These are phyloP conservation scores for Ooceraea biroi DNA, from an alignment of 1,140 invertebrate genomes.

Conservation along the genomic window DNA sequence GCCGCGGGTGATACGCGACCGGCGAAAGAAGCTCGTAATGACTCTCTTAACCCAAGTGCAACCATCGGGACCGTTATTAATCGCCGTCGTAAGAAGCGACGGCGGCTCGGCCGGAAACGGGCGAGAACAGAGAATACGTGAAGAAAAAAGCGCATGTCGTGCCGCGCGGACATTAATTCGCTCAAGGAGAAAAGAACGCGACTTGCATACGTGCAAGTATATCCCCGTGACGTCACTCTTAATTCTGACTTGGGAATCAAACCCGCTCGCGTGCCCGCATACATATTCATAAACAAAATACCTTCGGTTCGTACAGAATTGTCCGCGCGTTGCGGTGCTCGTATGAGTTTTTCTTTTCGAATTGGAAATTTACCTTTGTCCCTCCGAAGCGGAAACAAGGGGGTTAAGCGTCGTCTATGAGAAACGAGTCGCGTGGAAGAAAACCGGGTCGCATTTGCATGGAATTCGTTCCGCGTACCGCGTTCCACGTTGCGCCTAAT, in stretches of 20 bases:
- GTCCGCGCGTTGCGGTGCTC: too few relatives aligned
- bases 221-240: constrained; percentile 66
- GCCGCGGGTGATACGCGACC: constrained; percentile 25
- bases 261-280: constrained; percentile 65
- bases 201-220: constrained; percentile 40
- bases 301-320: constrained; percentile 59
- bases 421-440: constrained; percentile 15
- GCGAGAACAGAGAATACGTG: constrained; percentile 46
- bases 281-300: constrained; percentile 81
- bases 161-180: constrained; percentile 72
- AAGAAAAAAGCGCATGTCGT: constrained; percentile 72
- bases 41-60: constrained; percentile 45
- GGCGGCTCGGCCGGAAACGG: constrained; percentile 9
- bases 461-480: constrained; percentile 64
- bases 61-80: constrained; percentile 50
- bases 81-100: constrained; percentile 45
- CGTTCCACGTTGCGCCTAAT: constrained; percentile 68
- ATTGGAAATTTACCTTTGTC: background rate
- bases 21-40: constrained; percentile 49
- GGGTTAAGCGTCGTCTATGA: background rate
- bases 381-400: constrained; percentile 6
- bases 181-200: constrained; percentile 33
- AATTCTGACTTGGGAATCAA: constrained; percentile 60
- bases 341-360: constrained; percentile 24
- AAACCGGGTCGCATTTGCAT: constrained; percentile 73